These are phyloP conservation scores for Apteryx owenii DNA, from an alignment of 2,113 vertebrate species.

Conservation along the genomic window DNA sequence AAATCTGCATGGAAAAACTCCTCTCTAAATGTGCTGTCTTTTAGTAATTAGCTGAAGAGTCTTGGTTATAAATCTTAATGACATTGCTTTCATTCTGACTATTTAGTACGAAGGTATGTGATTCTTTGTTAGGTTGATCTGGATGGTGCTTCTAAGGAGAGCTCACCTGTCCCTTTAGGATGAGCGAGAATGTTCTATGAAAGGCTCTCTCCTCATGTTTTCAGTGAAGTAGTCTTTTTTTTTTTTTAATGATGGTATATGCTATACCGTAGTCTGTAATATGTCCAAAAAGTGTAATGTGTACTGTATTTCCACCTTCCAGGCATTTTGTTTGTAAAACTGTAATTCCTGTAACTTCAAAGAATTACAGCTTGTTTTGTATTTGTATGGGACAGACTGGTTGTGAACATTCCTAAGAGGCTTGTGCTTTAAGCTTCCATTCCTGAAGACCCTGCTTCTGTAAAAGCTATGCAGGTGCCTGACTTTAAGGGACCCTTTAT, in stretches of 20 bases:
- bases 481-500: background rate
- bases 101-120: background rate
- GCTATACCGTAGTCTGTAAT: background rate
- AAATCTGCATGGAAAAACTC: accelerated
- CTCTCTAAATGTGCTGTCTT: background rate
- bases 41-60: background rate
- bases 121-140: background rate
- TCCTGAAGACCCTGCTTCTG: background rate
- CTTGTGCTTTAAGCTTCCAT: background rate
- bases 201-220: background rate
- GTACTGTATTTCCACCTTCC: background rate
- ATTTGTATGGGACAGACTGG: background rate
- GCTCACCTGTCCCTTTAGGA: background rate
- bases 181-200: background rate
- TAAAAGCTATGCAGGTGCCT: background rate
- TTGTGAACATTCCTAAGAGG: background rate
- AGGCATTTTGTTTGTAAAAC: background rate
- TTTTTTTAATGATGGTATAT: background rate
- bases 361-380: background rate
- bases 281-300: background rate
- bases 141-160: background rate
- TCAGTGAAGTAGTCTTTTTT: background rate
- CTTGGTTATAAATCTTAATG: background rate
- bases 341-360: background rate
- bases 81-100: background rate